phyloP scores from a whole-genome alignment of 2,113 vertebrate species.

The Bostrychus sinensis region DNA sequence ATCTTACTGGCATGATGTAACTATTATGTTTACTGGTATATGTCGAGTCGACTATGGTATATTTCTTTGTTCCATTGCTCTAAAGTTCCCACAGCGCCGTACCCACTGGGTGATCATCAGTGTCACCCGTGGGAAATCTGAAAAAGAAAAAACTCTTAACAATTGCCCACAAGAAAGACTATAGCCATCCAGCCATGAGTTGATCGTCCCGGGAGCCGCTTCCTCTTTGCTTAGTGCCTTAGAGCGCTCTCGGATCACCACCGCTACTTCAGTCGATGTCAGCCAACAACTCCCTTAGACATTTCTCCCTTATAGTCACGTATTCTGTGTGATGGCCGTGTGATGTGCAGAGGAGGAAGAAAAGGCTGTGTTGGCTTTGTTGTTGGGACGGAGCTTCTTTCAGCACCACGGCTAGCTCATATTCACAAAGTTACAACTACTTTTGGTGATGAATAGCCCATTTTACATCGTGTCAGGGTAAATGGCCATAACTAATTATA shows the following conservation, averaged over 20 bases:
- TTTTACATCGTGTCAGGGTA: conserved; percentile 6
- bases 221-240: conserved; percentile 42
- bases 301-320: conserved; percentile 25
- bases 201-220: conserved; percentile 48
- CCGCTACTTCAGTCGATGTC: conserved; percentile 23
- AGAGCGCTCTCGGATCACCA: conserved; percentile 43
- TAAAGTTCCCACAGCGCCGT: background rate
- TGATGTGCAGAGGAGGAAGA: conserved; percentile 6
- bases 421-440: background rate
- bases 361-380: background rate
- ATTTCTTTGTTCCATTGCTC: background rate
- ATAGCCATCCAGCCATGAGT: conserved; percentile 43
- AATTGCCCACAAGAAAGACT: conserved; percentile 35
- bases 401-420: conserved; percentile 58
- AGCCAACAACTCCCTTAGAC: conserved; percentile 40
- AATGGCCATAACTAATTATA: conserved; percentile 16
- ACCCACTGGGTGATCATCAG: conserved; percentile 12
- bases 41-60: too few relatives aligned
- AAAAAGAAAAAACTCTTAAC: conserved; percentile 9
- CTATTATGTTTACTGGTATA: background rate
- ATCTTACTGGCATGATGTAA: background rate
- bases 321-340: conserved; percentile 11
- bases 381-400: conserved; percentile 39
- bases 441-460: conserved; percentile 1
- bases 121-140: conserved; percentile 18